These are phyloP conservation scores for Hiodon tergisus DNA, from an alignment of 2,113 vertebrate species.

Conservation along the genomic window DNA sequence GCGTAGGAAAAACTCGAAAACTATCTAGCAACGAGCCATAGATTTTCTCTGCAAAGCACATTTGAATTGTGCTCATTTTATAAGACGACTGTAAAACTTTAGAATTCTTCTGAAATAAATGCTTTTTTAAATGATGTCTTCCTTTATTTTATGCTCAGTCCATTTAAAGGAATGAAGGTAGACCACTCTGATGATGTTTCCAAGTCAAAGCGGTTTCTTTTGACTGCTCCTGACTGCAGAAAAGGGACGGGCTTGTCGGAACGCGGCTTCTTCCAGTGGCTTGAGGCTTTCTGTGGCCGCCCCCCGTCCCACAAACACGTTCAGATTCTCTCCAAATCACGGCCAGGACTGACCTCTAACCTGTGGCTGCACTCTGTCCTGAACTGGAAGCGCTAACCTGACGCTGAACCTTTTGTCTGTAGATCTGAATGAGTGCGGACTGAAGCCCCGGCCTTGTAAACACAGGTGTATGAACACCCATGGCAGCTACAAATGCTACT, in stretches of 20 bases:
- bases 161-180: neutral
- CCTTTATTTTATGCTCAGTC: neutral
- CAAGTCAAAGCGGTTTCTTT: slow-evolving; percentile 21
- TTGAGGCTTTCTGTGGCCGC: neutral
- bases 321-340: neutral
- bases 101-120: neutral
- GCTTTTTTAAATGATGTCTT: neutral
- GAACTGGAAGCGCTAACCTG: neutral
- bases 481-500: slow-evolving; percentile 97
- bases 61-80: too few relatives aligned
- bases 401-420: slow-evolving; percentile 41
- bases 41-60: too few relatives aligned
- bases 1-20: too few relatives aligned
- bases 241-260: neutral
- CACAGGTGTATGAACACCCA: slow-evolving; percentile 95
- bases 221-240: neutral
- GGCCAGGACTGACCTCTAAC: neutral
- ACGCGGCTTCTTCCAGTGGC: neutral
- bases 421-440: slow-evolving; percentile 95
- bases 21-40: too few relatives aligned
- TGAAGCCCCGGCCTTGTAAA: slow-evolving; percentile 91
- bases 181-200: neutral
- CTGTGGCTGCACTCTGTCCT: neutral
- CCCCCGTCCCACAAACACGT: neutral
- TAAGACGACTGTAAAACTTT: too few relatives aligned